Conservation (phyloP, 2,888 invertebrate species). For the Netelia melanura region DNA sequence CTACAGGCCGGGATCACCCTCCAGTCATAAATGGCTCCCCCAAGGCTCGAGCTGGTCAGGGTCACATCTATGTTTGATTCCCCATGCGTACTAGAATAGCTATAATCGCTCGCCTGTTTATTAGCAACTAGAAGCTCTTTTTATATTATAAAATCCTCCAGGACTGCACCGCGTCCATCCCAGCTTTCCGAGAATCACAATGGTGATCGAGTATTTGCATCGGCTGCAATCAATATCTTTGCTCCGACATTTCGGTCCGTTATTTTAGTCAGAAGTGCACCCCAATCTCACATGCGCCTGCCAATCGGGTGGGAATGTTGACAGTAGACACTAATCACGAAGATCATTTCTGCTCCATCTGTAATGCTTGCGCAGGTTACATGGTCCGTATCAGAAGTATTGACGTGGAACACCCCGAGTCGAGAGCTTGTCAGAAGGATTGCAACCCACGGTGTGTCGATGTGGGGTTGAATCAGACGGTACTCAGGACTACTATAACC, state of each 20-base stretch:
- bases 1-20: not conserved
- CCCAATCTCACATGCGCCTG: not conserved
- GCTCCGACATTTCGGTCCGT: not conserved
- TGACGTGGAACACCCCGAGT: conserved; percentile 12
- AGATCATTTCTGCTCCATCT: not conserved
- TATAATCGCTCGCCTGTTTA: not conserved
- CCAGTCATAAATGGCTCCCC: not conserved
- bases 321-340: conserved; percentile 48
- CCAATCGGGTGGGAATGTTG: conserved; percentile 38
- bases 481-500: not conserved
- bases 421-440: not conserved
- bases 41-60: not conserved
- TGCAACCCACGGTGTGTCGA: not conserved
- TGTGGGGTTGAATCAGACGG: not conserved
- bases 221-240: not conserved
- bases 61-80: conserved; percentile 57
- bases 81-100: not conserved
- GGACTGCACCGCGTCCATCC: not conserved
- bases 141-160: conserved; percentile 42
- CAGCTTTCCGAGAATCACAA: conserved; percentile 20
- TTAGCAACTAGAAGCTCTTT: conserved; percentile 22
- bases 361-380: too few relatives aligned
- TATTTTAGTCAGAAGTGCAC: not conserved
- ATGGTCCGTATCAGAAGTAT: not conserved
- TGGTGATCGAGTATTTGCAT: conserved; percentile 48